Percentiles rank a stretch among this genome's conserved stretches.
phyloP scores from a whole-genome alignment of 2,888 invertebrate species.

The Ceraclea dissimilis region DNA sequence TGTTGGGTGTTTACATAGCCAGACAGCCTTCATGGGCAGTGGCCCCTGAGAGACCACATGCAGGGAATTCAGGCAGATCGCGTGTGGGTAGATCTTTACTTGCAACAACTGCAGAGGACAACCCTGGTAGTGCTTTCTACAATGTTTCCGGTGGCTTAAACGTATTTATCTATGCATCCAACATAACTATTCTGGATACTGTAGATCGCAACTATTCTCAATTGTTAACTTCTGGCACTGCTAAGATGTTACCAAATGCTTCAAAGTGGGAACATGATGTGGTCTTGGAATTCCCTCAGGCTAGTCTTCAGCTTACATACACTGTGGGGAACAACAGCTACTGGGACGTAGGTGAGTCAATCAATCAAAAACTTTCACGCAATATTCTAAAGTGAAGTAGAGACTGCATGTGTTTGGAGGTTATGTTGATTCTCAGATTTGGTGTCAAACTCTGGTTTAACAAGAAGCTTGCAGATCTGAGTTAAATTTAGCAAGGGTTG shows the following conservation, averaged over 20 bases:
- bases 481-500: too few relatives aligned
- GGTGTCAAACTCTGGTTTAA: too few relatives aligned
- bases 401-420: too few relatives aligned
- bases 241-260: neutral
- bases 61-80: neutral
- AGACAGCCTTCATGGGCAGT: conserved; percentile 30
- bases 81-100: neutral
- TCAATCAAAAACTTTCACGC: too few relatives aligned
- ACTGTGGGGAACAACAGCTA: conserved; percentile 32
- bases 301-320: conserved; percentile 34
- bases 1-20: conserved; percentile 53
- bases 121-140: conserved; percentile 14
- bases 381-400: too few relatives aligned
- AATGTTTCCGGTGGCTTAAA: conserved; percentile 10
- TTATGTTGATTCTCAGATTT: too few relatives aligned
- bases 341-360: conserved; percentile 40
- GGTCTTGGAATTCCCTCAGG: conserved; percentile 28
- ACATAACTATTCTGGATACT: neutral
- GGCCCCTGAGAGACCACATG: neutral
- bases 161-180: conserved; percentile 15
- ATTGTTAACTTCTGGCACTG: neutral
- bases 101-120: neutral
- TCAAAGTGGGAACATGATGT: neutral
- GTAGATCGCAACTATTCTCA: neutral
- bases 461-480: too few relatives aligned